Conservation (phyloP, 2,888 invertebrate genomes). For the Pteria penguin region DNA sequence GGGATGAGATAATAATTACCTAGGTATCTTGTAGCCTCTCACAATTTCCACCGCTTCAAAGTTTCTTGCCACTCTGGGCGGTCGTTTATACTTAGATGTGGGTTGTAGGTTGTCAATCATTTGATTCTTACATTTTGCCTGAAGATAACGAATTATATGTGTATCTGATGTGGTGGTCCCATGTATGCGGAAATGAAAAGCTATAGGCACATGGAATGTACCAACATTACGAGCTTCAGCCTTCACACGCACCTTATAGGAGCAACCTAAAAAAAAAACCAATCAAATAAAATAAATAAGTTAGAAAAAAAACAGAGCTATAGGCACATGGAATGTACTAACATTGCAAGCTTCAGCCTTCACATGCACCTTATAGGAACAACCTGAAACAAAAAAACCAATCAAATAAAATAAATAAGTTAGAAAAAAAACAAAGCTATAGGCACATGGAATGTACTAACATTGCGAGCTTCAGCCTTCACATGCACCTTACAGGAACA, state of each 20-base stretch:
- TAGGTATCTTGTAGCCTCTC: constrained; percentile 58
- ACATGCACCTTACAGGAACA: constrained; percentile 53
- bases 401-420: too few relatives aligned
- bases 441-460: constrained; percentile 62
- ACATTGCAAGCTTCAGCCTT: constrained; percentile 53
- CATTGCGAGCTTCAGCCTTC: constrained; percentile 49
- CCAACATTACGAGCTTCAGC: constrained; percentile 59
- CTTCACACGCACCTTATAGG: constrained; percentile 52
- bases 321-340: constrained; percentile 60
- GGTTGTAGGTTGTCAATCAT: constrained; percentile 60
- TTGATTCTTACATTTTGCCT: constrained; percentile 55
- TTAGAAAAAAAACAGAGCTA: too few relatives aligned
- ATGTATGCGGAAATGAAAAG: constrained; percentile 54
- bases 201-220: constrained; percentile 60
- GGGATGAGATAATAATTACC: too few relatives aligned
- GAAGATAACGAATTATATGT: constrained; percentile 60
- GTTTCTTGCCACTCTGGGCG: constrained; percentile 49
- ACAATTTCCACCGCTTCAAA: constrained; percentile 49
- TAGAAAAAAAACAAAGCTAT: too few relatives aligned
- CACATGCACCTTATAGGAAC: constrained; percentile 52
- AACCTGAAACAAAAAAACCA: too few relatives aligned
- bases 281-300: too few relatives aligned
- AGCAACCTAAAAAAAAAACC: constrained; percentile 57
- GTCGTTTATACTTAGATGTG: constrained; percentile 53
- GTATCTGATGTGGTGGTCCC: constrained; percentile 32